Evolutionary conservation across 2,113 vertebrate species (phyloP), one percentile per base, ranked within the genome.

Genomic region (Balaeniceps rex): DNA sequence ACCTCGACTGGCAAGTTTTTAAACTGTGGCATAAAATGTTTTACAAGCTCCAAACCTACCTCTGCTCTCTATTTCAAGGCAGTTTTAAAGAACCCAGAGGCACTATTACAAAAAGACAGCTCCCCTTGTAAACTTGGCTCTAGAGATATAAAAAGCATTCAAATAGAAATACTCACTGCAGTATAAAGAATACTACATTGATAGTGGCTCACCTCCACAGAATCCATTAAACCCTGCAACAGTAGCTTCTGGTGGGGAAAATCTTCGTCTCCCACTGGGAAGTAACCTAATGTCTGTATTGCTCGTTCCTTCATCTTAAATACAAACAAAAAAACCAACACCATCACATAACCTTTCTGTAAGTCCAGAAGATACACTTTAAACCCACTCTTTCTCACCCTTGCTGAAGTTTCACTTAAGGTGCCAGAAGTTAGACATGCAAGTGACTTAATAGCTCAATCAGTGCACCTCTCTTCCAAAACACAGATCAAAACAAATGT

Each of bases 151-250:
- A 83, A 85, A 81, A 66, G 6, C 19, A 90, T 52, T 31, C 9
- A n/a, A 87, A 60, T 2, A 72, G 17, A 90, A 97, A 92, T 16
- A 69, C 3, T 61, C 11, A 51, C 22, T 36, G 25, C 25, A 61
- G 12, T 69, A 65, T 31, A 55, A 78, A 76, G 22, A 34, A 51
- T 29, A 92, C 85, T 55, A 83, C 26, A 93, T 22, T 71, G 68
- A 88, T 63, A 92, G 72, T 72, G 31, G 26, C 98, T 97, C 86
- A 99, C 99, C 99, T 99, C 99, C 76, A 99, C 99, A 81, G 99
- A 99, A 97, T 99, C 99, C 99, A 99, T 99, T 85, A 99, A 99
- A 83, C 99, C 99, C 96, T 99, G 99, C 95, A 99, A 96, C 71
- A 99, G 97, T 61, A 99, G 99, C 91, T 99, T 99, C 98, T 99